Conservation (phyloP, 2,888 invertebrate species). For the Monopis laevigella region DNA sequence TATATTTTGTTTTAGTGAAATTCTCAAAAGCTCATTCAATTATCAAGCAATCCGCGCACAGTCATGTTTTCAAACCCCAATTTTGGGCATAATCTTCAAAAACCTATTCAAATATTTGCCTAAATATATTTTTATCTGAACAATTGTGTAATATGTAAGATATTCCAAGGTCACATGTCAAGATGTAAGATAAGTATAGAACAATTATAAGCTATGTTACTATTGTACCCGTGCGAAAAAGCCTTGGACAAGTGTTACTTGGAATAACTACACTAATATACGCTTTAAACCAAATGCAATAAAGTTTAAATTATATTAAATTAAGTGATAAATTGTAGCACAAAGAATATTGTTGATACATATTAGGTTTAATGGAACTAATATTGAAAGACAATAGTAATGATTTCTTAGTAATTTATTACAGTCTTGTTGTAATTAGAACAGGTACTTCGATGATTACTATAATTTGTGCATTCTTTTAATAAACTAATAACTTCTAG, state of each 20-base stretch:
- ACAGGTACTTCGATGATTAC: neutral
- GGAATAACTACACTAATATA: neutral
- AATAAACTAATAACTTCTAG: too few species aligned
- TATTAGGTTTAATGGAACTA: neutral
- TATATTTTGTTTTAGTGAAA: too few species aligned
- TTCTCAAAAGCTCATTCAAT: too few species aligned
- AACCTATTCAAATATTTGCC: too few species aligned
- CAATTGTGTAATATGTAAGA: conserved; percentile 4
- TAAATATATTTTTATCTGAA: too few species aligned
- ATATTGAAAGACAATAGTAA: conserved; percentile 3
- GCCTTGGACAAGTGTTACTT: conserved; percentile 1
- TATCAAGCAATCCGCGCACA: too few species aligned
- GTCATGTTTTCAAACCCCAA: too few species aligned
- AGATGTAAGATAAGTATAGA: conserved; percentile 7
- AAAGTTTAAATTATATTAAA: neutral
- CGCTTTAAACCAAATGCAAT: neutral
- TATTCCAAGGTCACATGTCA: conserved; percentile 6
- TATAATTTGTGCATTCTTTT: too few species aligned
- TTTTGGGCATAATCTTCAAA: too few species aligned
- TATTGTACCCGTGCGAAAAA: conserved; percentile 6
- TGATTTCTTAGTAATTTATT: neutral
- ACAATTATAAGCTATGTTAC: conserved; percentile 6
- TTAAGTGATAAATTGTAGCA: neutral
- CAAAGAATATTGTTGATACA: neutral
- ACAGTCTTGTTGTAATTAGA: neutral